Base-by-base conservation (phyloP, 2,888 invertebrate genomes). In the Heterodera filipjevi region DNA sequence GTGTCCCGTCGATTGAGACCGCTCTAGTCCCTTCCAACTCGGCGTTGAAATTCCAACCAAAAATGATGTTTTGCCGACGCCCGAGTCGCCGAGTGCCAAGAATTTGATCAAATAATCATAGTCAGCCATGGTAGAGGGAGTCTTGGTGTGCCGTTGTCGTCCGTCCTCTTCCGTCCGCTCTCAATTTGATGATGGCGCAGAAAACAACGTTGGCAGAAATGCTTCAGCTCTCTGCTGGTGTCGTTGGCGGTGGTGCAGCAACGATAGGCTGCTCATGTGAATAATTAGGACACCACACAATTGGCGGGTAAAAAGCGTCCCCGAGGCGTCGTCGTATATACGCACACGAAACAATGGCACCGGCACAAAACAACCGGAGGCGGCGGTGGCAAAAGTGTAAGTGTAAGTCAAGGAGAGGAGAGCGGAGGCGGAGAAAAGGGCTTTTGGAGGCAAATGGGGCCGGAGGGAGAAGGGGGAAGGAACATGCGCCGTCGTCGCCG, bases 61-160 rank as follows among this genome's bases (percentile, higher is more conserved):
- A 88, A 97, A 95, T 89, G 95, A 95, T 0, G 97, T 97, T 91
- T 97, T 97, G 22, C 97, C 97, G 76, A 97, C 96, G 49, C 96
- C 96, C 1, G 95, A 95, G 91, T 97, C 95, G n/a, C 96, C 97
- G 80, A 96, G 92, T 80, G 95, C 94, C 81, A 97, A 92, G 90
- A 97, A 94, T 91, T 95, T 95, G 88, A 95, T 93, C 81, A 95
- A 92, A 91, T 95, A 95, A 91, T 95, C 95, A 91, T 95, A 95
- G 90, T 95, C 95, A 76, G 86, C 85, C 87, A 87, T 87, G 3
- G 49, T 12, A 12, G 8, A 10, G 44, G 44, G 8, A 14, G 16
- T 72, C 71, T 66, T 46, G 44, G 76, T 16, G 53, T 30, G n/a
- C 39, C 39, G 39, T 39, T 12, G 39, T 39, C 39, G 39, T 39